Percentiles rank a stretch among this genome's conserved stretches.
These are phyloP conservation scores for Synanthedon formicaeformis DNA, from an alignment of 2,888 invertebrate genomes.

Conservation along the genomic window DNA sequence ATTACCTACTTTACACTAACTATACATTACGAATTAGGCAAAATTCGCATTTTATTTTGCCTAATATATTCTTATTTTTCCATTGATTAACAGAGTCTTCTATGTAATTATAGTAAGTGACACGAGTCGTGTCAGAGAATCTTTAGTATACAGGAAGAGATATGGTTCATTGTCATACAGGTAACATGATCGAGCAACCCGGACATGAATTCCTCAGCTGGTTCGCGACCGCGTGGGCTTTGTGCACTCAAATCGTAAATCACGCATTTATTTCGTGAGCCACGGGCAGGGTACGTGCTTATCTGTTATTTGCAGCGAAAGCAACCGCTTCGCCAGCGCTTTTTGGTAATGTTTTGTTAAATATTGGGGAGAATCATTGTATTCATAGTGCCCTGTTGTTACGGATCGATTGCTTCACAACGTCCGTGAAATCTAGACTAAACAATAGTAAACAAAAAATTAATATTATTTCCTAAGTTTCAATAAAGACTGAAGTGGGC, in stretches of 20 bases:
- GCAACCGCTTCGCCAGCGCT: conserved; percentile 28
- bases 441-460: too few relatives aligned
- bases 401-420: too few relatives aligned
- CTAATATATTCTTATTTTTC: too few relatives aligned
- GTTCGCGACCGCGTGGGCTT: conserved; percentile 11
- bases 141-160: neutral
- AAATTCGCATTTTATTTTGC: too few relatives aligned
- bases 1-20: too few relatives aligned
- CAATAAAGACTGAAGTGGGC: too few relatives aligned
- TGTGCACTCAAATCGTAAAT: conserved; percentile 58
- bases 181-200: conserved; percentile 10
- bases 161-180: neutral
- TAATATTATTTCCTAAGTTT: too few relatives aligned
- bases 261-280: conserved; percentile 57
- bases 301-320: conserved; percentile 61
- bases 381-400: too few relatives aligned
- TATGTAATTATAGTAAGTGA: too few relatives aligned
- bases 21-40: too few relatives aligned
- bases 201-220: conserved; percentile 27
- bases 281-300: conserved; percentile 58
- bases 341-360: conserved; percentile 53
- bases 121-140: neutral
- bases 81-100: too few relatives aligned
- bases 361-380: conserved; percentile 31
- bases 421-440: too few relatives aligned